Base-by-base conservation (phyloP, 1,140 invertebrate genomes). In the Oreohelix idahoensis region DNA sequence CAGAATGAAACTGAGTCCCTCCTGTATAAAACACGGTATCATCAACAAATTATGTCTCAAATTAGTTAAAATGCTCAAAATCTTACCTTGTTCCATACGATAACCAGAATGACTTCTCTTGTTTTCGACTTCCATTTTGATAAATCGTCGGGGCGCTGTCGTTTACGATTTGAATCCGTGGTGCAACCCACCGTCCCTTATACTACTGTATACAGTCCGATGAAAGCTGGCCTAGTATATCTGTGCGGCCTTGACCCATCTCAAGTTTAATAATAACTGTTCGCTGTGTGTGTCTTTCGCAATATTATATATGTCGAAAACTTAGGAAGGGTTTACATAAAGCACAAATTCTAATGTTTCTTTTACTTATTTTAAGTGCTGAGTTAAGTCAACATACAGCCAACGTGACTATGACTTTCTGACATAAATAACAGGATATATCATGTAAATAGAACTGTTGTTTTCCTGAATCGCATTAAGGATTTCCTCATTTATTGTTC, bases 71-170 rank as follows among this genome's bases (percentile, higher is more conserved):
- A 5, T 23, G 51, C 51, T 15, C 51, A 58, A 15, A 66, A 66
- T 15, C n/a, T 66, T 66, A 66, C 63, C 63, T 32, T 66, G n/a
- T 23, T 66, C n/a, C 63, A 66, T 66, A 5, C 63, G 63, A 66
- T 66, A 66, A 23, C 63, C 63, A 66, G n/a, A 66, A 29, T 2
- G 1, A 5, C 10, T n/a, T 66, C 63, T 66, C 63, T 66, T 66
- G 17, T 5, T 29, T 35, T 29, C n/a, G 17, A 8, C 29, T 35
- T 66, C 63, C 63, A 66, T 66, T 29, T 35, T 35, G 2, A 17
- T 49, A 49, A n/a, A 45, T 45, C 42, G 42, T 58, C 17, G 8
- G 51, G n/a, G n/a, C n/a, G n/a, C n/a, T 26, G 10, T 58, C 17
- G 15, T 58, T 58, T 58, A 58, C 8, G 17, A 4, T 15, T 15